Conservation (phyloP, 2,797 vertebrate species). For the Lepus oiostolus region DNA sequence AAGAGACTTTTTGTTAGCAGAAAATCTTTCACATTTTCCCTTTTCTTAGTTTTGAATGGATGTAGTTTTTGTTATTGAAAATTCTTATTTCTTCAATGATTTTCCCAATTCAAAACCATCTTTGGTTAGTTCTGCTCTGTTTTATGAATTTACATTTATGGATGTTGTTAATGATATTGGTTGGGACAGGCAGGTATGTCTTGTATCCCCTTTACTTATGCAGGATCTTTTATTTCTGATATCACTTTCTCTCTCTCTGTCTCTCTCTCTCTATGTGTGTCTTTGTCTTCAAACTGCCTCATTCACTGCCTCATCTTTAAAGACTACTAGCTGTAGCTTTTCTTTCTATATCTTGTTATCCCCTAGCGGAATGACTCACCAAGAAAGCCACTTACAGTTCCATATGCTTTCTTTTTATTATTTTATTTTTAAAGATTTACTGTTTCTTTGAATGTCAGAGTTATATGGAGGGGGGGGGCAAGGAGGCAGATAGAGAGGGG, state of each 20-base stretch:
- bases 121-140: background rate
- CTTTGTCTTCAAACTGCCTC: too few relatives aligned
- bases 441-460: too few relatives aligned
- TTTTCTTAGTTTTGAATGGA: background rate
- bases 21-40: conserved; percentile 5
- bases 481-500: too few relatives aligned
- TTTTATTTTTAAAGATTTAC: too few relatives aligned
- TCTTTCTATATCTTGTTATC: background rate
- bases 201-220: conserved; percentile 10
- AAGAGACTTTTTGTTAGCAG: background rate
- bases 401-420: background rate
- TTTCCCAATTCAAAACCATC: background rate
- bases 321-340: background rate
- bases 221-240: background rate
- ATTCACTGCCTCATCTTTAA: background rate
- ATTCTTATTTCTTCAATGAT: background rate
- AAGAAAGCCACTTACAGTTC: background rate
- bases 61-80: background rate
- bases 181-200: background rate
- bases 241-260: background rate
- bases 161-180: background rate
- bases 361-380: background rate
- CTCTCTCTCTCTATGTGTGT: background rate
- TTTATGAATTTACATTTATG: background rate
- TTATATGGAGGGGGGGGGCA: too few relatives aligned